Conservation (phyloP, 2,888 invertebrate species). For the Thereva unica region DNA sequence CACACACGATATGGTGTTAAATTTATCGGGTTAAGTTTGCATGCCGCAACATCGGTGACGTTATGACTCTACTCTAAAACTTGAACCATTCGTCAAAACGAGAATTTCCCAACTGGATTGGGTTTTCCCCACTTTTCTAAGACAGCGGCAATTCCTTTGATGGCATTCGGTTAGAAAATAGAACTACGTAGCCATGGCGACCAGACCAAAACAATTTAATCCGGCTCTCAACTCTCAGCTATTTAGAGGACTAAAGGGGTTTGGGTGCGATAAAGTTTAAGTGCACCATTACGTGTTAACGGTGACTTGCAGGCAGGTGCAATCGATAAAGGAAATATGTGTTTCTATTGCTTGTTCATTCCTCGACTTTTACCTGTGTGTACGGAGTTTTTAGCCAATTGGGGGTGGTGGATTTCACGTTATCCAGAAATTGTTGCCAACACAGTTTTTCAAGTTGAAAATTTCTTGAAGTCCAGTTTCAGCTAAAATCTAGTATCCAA, state of each 20-base stretch:
- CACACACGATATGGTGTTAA: conserved; percentile 19
- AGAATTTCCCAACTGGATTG: conserved; percentile 12
- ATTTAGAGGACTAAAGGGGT: conserved; percentile 20
- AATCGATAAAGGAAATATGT: too few relatives aligned
- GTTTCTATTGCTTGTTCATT: too few relatives aligned
- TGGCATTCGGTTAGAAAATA: conserved; percentile 10
- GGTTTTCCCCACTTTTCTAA: conserved; percentile 11
- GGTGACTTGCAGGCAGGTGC: too few relatives aligned
- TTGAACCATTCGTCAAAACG: conserved; percentile 11
- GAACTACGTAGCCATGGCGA: conserved; percentile 15
- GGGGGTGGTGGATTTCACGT: too few relatives aligned
- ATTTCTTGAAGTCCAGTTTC: too few relatives aligned
- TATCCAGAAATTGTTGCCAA: too few relatives aligned
- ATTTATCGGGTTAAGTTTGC: conserved; percentile 16
- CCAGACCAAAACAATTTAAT: conserved; percentile 15
- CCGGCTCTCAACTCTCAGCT: conserved; percentile 10
- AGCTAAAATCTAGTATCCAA: too few relatives aligned
- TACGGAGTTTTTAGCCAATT: too few relatives aligned
- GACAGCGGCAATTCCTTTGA: neutral
- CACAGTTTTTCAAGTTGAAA: too few relatives aligned
- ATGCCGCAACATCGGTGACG: conserved; percentile 17
- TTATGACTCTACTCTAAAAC: conserved; percentile 17
- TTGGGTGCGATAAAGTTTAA: conserved; percentile 6
- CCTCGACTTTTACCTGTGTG: too few relatives aligned
- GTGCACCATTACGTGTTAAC: neutral